Base-by-base conservation (phyloP, 2,888 invertebrate genomes). In the Stratiomys singularior region DNA sequence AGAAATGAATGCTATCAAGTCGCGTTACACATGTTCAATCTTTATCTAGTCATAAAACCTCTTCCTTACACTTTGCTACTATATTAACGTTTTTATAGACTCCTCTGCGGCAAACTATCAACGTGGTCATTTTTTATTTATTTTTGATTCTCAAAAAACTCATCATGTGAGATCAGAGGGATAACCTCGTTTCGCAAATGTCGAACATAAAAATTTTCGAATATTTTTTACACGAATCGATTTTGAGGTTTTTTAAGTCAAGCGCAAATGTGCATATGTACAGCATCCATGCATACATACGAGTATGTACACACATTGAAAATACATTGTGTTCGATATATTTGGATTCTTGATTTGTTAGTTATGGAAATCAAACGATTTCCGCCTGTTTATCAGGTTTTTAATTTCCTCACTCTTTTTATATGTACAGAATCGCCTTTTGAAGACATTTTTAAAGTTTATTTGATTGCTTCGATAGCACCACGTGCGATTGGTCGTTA, bases 151-250 rank as follows among this genome's bases (percentile, higher is more conserved):
- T 37, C n/a, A n/a, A n/a, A n/a, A n/a, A n/a, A 37, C 37, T 9
- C 37, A 9, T 37, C 37, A 37, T 37, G 37, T 9, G 9, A 30
- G 37, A 21, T 13, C 23, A 46, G 37, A 44, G 25, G 23, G 18
- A 23, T 76, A 64, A 46, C 76, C 76, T 76, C 64, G 76, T 76
- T 76, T 64, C 46, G 46, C 58, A 76, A 76, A 76, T 76, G 76
- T 76, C 76, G 76, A 76, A 76, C 76, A 76, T 63, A 46, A 64
- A 64, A 23, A 63, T 64, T 27, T 76, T 76, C 13, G 64, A 56
- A 72, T 72, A 56, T 72, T 52, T 9, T n/a, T n/a, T n/a, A n/a
- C n/a, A n/a, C n/a, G n/a, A n/a, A n/a, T n/a, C n/a, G n/a, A n/a
- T n/a, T n/a, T n/a, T n/a, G n/a, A n/a, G n/a, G n/a, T n/a, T n/a